These are phyloP conservation scores for Dinomys branickii DNA, from an alignment of 2,113 vertebrate species.

Conservation along the genomic window DNA sequence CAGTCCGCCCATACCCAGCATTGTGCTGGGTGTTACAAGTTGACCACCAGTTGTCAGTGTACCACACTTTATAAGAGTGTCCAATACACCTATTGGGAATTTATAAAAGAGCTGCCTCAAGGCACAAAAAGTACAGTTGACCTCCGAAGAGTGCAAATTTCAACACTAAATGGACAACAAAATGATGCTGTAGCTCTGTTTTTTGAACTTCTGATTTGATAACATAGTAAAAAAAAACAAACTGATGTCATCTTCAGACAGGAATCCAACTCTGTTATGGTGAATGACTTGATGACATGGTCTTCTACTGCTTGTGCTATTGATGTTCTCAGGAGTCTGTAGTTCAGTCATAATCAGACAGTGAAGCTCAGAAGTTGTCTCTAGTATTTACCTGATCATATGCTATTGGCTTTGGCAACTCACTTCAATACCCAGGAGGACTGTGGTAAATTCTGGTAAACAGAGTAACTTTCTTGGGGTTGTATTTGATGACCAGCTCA, in stretches of 20 bases:
- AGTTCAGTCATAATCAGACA: not conserved
- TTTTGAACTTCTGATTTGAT: not conserved
- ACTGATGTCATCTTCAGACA: not conserved
- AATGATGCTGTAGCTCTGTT: not conserved
- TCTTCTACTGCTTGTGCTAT: not conserved
- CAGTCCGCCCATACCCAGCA: too few relatives aligned
- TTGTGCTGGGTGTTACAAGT: too few relatives aligned
- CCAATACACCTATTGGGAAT: not conserved
- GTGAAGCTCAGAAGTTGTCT: fast-evolving
- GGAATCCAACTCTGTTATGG: not conserved
- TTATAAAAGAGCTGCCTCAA: not conserved
- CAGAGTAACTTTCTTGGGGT: not conserved
- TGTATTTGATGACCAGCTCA: not conserved
- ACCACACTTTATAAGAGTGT: too few relatives aligned
- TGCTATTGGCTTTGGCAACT: not conserved
- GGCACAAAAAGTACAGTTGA: not conserved
- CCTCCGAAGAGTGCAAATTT: not conserved
- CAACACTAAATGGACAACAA: not conserved
- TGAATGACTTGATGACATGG: not conserved
- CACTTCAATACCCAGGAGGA: too few relatives aligned
- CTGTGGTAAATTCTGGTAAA: not conserved
- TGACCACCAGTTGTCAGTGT: too few relatives aligned
- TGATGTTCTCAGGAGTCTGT: not conserved
- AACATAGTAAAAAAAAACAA: not conserved
- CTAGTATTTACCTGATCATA: not conserved